Percentiles rank a stretch among this genome's conserved stretches.
phyloP scores from a whole-genome alignment of 1,140 invertebrate species.

The Drosophila guanche region DNA sequence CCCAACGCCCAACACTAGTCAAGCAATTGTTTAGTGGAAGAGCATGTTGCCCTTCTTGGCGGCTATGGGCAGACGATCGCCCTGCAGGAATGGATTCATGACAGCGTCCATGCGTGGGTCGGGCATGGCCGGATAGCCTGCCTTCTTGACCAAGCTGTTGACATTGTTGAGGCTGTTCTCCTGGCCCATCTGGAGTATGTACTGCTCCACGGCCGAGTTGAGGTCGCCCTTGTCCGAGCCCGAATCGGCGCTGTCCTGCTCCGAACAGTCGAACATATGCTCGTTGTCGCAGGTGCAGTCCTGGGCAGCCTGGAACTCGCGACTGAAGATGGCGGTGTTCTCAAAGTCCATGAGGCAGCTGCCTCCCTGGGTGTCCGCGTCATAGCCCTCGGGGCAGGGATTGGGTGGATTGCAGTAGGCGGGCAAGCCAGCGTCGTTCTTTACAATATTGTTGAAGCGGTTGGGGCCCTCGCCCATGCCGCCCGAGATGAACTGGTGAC shows the following conservation, averaged over 20 bases:
- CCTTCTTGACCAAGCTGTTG: conserved; percentile 91
- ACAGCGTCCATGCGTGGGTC: conserved; percentile 84
- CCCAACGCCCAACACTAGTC: too few species aligned
- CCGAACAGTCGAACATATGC: conserved; percentile 98
- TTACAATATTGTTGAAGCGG: conserved; percentile 90
- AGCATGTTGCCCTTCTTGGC: conserved; percentile 93
- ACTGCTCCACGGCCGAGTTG: conserved; percentile 84
- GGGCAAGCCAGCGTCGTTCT: conserved; percentile 95
- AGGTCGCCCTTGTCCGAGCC: conserved; percentile 63
- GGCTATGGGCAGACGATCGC: conserved; percentile 92
- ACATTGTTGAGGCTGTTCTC: conserved; percentile 85
- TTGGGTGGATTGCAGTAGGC: conserved; percentile 99
- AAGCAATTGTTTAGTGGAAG: conserved; percentile 57
- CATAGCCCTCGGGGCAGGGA: conserved; percentile 96
- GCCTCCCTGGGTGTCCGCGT: conserved; percentile 88
- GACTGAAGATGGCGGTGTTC: conserved; percentile 97
- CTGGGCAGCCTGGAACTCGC: conserved; percentile 95
- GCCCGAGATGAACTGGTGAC: conserved; percentile 91
- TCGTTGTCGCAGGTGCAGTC: conserved; percentile 99
- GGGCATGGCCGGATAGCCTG: conserved; percentile 33
- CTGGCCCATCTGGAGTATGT: conserved; percentile 84
- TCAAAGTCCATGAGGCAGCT: conserved; percentile 96
- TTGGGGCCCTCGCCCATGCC: conserved; percentile 89
- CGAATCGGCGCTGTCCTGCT: conserved; percentile 76
- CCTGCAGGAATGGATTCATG: conserved; percentile 90